Percentiles rank a stretch among this genome's conserved stretches.
Conservation (phyloP, 2,113 vertebrate species). For the Amphilophus citrinellus region DNA sequence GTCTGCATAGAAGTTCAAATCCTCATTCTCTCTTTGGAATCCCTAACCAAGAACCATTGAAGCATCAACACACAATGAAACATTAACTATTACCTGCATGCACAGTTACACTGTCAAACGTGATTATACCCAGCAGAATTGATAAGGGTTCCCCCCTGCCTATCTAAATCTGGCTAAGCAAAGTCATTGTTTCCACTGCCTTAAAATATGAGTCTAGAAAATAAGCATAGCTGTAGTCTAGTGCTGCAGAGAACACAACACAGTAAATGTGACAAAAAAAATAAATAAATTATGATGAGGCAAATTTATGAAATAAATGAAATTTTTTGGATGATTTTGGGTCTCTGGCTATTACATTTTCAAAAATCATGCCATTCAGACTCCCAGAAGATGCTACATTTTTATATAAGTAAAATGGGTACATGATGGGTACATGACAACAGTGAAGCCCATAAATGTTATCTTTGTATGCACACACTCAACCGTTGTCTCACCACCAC, state of each 20-base stretch:
- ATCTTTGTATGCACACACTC: too few species aligned
- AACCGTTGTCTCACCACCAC: too few species aligned
- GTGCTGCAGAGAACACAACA: neutral
- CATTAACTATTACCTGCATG: neutral
- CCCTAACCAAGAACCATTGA: neutral
- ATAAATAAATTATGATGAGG: neutral
- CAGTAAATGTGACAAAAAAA: neutral
- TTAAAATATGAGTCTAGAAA: neutral
- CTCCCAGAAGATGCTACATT: too few species aligned
- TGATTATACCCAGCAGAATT: neutral
- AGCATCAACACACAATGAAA: neutral
- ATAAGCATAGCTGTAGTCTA: neutral
- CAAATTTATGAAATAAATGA: neutral
- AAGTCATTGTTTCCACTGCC: neutral
- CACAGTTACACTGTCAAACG: neutral
- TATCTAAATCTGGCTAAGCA: constrained; percentile 4
- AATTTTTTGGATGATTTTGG: neutral
- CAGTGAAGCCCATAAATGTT: too few species aligned
- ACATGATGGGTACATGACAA: too few species aligned
- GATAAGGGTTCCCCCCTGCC: neutral
- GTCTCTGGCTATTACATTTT: neutral
- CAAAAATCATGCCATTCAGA: neutral
- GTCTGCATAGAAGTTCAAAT: neutral
- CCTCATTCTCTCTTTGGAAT: neutral
- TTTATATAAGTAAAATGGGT: too few species aligned